Base-by-base conservation (phyloP, 2,888 invertebrate genomes). In the Fragum sueziense region DNA sequence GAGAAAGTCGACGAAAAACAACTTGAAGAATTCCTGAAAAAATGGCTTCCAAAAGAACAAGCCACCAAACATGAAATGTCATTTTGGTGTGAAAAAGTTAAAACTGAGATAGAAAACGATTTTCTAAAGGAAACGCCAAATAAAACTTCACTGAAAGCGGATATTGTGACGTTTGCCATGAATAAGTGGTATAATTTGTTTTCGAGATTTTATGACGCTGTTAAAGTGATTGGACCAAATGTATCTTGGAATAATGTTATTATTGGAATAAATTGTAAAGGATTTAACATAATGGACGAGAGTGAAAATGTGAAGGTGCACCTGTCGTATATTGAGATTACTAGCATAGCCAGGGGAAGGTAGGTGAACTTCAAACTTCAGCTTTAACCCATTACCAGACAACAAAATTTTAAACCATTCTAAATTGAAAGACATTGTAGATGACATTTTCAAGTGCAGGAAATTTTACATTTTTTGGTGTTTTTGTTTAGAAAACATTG, bases 201-300 rank as follows among this genome's bases (percentile, higher is more conserved):
- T 82, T 90, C 90, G 11, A 80, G 91, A 31, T 90, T 88, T 79
- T 90, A 90, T 67, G 90, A 91, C 70, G 86, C 84, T 6, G 75
- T 76, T 6, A 88, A 88, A 74, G 79, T 89, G 9, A 77, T 80
- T 3, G 84, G 85, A 11, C 86, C 87, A 0, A 80, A 77, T 25
- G 65, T 78, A 17, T 74, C 81, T 1, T 87, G 85, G 85, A 77
- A 70, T 9, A 81, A 86, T 65, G 84, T 87, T 11, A 88, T 90
- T 27, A 80, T 90, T 2, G 91, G 88, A 11, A 71, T 90, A 0
- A 90, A 90, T 72, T 86, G 84, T 73, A 86, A 86, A 65, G 90
- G 90, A 2, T 65, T 88, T n/a, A 86, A 87, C 70, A 82, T 91
- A 6, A 79, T 90, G 84, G 90, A 90, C 52, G 88, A 86, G n/a